phyloP scores from a whole-genome alignment of 2,888 invertebrate genomes.

The Matsumyia berberina region DNA sequence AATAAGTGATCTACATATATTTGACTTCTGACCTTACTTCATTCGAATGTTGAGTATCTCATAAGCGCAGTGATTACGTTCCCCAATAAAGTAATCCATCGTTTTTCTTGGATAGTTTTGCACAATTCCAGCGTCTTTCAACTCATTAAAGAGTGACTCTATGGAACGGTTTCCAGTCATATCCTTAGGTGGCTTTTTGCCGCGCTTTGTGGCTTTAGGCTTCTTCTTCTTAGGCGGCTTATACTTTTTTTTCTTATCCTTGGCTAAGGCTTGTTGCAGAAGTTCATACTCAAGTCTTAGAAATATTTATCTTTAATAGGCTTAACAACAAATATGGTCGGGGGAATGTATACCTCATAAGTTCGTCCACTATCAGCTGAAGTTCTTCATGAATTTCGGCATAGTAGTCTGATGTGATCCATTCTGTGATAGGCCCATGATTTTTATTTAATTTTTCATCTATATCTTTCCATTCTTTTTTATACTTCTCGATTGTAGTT shows the following conservation, averaged over 20 bases:
- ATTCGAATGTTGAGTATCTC: conserved; percentile 79
- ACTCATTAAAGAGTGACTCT: conserved; percentile 89
- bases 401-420: conserved; percentile 84
- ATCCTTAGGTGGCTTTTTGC: conserved; percentile 85
- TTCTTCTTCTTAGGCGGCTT: conserved; percentile 78
- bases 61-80: conserved; percentile 86
- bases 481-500: conserved; percentile 79
- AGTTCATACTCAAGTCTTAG: conserved; percentile 82
- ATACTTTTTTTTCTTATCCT: conserved; percentile 80
- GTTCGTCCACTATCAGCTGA: conserved; percentile 85
- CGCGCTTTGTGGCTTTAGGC: conserved; percentile 76
- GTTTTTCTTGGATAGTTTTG: conserved; percentile 85
- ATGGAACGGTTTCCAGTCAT: conserved; percentile 86
- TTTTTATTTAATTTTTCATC: conserved; percentile 82
- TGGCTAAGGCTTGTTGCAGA: conserved; percentile 83
- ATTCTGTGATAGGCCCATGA: conserved; percentile 81
- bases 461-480: conserved; percentile 81
- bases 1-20: too few species aligned
- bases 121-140: conserved; percentile 86
- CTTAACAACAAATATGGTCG: too few species aligned
- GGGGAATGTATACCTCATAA: conserved; percentile 81
- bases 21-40: conserved; percentile 21
- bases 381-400: conserved; percentile 86
- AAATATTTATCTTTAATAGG: neutral
- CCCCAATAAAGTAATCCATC: conserved; percentile 88